Base-by-base conservation (phyloP, 2,113 vertebrate genomes). In the Lampris incognitus region DNA sequence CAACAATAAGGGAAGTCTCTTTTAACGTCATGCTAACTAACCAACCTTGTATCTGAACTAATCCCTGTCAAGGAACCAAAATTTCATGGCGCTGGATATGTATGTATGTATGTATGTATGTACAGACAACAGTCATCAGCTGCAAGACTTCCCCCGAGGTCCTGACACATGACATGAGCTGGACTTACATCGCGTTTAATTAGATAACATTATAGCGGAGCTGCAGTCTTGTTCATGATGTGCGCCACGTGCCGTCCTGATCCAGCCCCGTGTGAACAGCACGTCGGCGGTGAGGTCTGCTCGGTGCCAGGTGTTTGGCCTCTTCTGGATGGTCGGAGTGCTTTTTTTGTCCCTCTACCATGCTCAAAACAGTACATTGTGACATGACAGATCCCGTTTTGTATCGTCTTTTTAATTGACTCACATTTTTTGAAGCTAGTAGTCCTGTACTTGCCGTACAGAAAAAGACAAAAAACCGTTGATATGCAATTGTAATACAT, bases 401-500 rank as follows among this genome's bases (percentile, higher is more conserved):
- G 68, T 93, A 93, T 90, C 83, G 88, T 89, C 92, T 87, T 94
- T 88, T 88, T 91, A 92, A 93, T 91, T 89, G 82, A 91, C 83
- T 92, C 86, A 84, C 85, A 92, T 91, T 94, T 24, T 93, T 92
- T 83, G 78, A 90, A 83, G 85, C 83, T 86, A 85, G 84, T 88
- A 80, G 89, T 90, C 89, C 83, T 91, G 89, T 88, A 89, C 66
- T 89, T 89, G 87, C 62, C 74, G 49, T 89, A 78, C 87, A 89
- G 82, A 83, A 87, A 89, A 78, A 71, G n/a, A 89, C 73, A 87
- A 87, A 56, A 88, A 85, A 82, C 81, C 87, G 86, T 93, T 93
- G 84, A 94, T 94, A 95, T 94, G 94, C 93, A 95, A 94, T 94
- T 94, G 94, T 94, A 91, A 94, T 94, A 94, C 91, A 94, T 94